Conservation (phyloP, 2,113 vertebrate species). For the Laticauda laticaudata region DNA sequence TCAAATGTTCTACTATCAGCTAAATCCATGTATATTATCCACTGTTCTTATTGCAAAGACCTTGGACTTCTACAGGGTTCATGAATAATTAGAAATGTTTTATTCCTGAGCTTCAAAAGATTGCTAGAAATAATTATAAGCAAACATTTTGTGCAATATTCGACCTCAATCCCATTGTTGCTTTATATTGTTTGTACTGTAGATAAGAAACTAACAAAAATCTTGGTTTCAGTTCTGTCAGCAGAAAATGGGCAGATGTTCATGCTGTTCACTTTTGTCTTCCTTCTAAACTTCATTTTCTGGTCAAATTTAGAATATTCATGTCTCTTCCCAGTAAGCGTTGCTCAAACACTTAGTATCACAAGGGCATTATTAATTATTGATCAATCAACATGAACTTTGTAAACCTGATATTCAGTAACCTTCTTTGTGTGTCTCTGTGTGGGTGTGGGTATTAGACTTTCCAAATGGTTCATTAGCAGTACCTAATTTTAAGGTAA, state of each 20-base stretch:
- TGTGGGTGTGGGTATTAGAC: background rate
- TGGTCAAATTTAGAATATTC: conserved; percentile 43
- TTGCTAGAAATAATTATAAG: conserved; percentile 82
- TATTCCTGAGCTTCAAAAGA: conserved; percentile 78
- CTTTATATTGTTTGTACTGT: conserved; percentile 64
- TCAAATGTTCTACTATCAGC: conserved; percentile 75
- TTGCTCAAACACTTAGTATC: conserved; percentile 52
- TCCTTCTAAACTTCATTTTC: conserved; percentile 42
- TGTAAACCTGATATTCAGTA: conserved; percentile 35
- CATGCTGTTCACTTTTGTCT: conserved; percentile 36
- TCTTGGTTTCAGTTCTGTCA: conserved; percentile 53
- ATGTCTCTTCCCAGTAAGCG: conserved; percentile 12
- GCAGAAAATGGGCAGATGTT: conserved; percentile 47
- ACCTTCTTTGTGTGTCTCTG: conserved; percentile 23
- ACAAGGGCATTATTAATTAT: conserved; percentile 52
- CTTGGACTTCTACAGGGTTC: conserved; percentile 70
- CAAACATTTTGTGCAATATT: conserved; percentile 74
- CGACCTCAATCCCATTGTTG: conserved; percentile 64
- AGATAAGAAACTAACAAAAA: conserved; percentile 54
- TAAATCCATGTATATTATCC: conserved; percentile 71
- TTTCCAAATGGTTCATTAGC: background rate
- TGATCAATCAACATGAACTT: conserved; percentile 57
- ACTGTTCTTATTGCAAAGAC: conserved; percentile 72
- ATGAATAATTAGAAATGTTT: conserved; percentile 81
- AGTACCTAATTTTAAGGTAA: background rate